Percentiles rank a stretch among this genome's conserved stretches.
phyloP scores from a whole-genome alignment of 2,797 vertebrate species.

The Morelia viridis region DNA sequence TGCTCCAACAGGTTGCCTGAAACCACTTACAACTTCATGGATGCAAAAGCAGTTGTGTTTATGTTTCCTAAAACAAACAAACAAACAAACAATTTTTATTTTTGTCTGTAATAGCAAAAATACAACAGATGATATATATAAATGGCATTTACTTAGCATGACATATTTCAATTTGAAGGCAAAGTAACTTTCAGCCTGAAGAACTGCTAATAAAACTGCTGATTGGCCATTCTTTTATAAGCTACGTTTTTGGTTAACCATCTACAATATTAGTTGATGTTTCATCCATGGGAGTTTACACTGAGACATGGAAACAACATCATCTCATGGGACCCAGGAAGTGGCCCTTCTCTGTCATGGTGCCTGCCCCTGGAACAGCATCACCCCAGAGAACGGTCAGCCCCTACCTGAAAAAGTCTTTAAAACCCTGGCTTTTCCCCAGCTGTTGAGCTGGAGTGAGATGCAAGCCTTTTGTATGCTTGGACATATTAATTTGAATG shows the following conservation, averaged over 20 bases:
- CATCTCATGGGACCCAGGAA: not conserved
- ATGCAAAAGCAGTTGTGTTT: conserved; percentile 98
- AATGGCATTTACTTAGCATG: not conserved
- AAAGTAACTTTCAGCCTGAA: conserved; percentile 14
- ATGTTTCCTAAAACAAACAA: conserved; percentile 85
- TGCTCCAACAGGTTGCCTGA: conserved; percentile 89
- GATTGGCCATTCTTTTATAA: not conserved
- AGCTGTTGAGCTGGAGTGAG: not conserved
- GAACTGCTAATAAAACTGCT: not conserved
- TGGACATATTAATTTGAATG: not conserved
- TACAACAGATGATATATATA: not conserved
- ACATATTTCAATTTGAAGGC: not conserved
- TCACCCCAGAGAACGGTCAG: not conserved
- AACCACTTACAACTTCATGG: conserved; percentile 90
- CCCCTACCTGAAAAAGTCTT: not conserved
- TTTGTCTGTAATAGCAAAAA: conserved; percentile 7
- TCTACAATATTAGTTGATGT: not conserved
- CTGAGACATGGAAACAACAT: not conserved
- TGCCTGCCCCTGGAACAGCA: not conserved
- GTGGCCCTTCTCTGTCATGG: not conserved
- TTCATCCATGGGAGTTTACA: not conserved
- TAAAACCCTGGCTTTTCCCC: not conserved
- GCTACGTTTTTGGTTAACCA: not conserved
- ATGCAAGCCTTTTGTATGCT: not conserved
- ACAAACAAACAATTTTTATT: conserved; percentile 35